Percentiles rank a stretch among this genome's conserved stretches.
Conservation (phyloP, 1,140 invertebrate species). For the Wiebesia pumilae region DNA sequence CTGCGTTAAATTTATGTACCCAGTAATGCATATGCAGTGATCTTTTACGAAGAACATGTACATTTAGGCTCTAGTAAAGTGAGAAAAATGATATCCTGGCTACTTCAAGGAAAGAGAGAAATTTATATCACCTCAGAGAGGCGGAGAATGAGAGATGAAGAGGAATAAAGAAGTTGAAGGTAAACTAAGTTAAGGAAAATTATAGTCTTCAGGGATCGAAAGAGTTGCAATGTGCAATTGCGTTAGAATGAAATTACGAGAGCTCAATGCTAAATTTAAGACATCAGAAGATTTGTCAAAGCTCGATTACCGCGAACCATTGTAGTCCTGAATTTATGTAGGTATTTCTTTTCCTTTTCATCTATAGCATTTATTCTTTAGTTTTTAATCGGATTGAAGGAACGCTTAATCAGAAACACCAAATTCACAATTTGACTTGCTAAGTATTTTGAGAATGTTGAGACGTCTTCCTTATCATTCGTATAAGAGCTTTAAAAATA, state of each 20-base stretch:
- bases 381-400: no score
- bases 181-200: background rate
- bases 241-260: conserved; percentile 63
- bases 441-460: no score
- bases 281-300: conserved; percentile 63
- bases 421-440: no score
- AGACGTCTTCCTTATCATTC: no score
- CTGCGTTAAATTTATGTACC: background rate
- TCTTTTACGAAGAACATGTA: conserved; percentile 16
- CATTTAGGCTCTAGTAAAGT: conserved; percentile 19
- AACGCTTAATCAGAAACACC: no score
- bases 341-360: no score
- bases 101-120: conserved; percentile 10
- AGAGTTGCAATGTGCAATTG: conserved; percentile 31
- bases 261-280: conserved; percentile 64
- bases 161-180: background rate
- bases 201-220: background rate
- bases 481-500: no score
- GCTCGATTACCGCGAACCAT: no score
- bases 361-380: no score
- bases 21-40: conserved; percentile 46
- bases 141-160: background rate
- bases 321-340: no score
- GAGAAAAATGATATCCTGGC: conserved; percentile 55
- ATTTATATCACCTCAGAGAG: conserved; percentile 39